These are phyloP conservation scores for Dipodomys spectabilis DNA, from an alignment of 2,113 vertebrate genomes.

Conservation along the genomic window DNA sequence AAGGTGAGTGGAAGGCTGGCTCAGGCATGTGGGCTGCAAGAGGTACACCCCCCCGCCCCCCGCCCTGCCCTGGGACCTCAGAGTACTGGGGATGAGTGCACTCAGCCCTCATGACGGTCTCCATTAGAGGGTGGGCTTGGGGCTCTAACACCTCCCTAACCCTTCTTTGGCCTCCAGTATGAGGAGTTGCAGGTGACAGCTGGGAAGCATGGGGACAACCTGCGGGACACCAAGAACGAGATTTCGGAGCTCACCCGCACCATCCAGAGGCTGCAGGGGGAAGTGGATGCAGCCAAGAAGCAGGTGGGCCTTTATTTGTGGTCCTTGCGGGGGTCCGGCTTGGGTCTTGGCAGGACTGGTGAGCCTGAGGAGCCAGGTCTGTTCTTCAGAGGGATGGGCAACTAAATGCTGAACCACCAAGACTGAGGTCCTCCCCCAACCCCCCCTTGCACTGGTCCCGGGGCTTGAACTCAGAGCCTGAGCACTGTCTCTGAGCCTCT, in stretches of 20 bases:
- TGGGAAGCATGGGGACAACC: constrained; percentile 88
- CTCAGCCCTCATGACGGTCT: rapidly evolving
- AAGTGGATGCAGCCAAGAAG: constrained; percentile 89
- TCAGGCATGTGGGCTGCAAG: background rate
- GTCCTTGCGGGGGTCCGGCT: no score
- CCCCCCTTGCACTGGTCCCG: no score
- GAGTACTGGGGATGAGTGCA: background rate
- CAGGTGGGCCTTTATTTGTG: constrained; percentile 84
- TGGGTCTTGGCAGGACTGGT: background rate
- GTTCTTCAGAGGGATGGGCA: background rate
- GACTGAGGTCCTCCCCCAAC: no score
- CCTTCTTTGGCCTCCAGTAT: constrained; percentile 64
- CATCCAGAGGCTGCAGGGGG: constrained; percentile 89
- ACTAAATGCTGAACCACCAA: background rate
- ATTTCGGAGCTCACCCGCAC: constrained; percentile 90
- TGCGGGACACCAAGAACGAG: constrained; percentile 91
- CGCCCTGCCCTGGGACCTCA: no score
- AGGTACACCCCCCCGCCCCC: no score
- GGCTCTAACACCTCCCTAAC: background rate
- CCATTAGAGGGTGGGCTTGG: no score
- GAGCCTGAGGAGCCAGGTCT: background rate
- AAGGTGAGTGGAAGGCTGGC: constrained; percentile 86
- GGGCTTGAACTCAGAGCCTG: no score
- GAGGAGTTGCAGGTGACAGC: constrained; percentile 81
- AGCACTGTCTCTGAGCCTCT: no score